Percentiles rank a stretch among this genome's conserved stretches.
phyloP scores from a whole-genome alignment of 2,888 invertebrate species.

The Molorchus minor region DNA sequence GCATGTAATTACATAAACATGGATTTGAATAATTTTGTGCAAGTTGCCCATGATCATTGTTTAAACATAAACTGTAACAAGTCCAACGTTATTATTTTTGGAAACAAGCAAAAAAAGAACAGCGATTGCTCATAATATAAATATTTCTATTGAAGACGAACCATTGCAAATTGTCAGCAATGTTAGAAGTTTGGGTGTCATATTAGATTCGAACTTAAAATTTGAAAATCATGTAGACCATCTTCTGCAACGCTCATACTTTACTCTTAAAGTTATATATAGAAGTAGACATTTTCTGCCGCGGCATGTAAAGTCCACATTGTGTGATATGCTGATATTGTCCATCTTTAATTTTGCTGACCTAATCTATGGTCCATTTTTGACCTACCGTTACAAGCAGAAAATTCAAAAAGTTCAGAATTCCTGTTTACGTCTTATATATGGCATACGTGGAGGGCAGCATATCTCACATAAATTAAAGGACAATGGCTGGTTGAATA shows the following conservation, averaged over 20 bases:
- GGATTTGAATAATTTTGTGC: neutral
- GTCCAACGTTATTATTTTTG: too few species aligned
- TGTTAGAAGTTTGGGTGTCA: too few species aligned
- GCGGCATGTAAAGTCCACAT: neutral
- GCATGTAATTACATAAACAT: neutral
- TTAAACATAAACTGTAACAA: neutral
- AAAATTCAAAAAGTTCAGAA: conserved; percentile 12
- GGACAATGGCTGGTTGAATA: too few species aligned
- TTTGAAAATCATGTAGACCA: neutral
- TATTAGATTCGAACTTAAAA: neutral
- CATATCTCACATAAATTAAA: too few species aligned
- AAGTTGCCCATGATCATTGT: neutral
- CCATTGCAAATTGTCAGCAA: too few species aligned
- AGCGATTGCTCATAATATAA: too few species aligned
- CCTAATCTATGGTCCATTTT: conserved; percentile 3
- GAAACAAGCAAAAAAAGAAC: too few species aligned
- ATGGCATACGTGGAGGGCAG: too few species aligned
- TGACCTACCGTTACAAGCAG: neutral
- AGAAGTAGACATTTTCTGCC: neutral
- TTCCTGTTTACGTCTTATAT: conserved; percentile 5
- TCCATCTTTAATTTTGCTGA: conserved; percentile 1
- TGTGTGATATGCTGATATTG: neutral
- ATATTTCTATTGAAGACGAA: too few species aligned
- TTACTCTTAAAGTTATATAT: neutral
- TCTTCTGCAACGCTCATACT: neutral